Evolutionary conservation across 2,113 vertebrate genomes (phyloP).

Genomic region (Puntigrus tetrazona): DNA sequence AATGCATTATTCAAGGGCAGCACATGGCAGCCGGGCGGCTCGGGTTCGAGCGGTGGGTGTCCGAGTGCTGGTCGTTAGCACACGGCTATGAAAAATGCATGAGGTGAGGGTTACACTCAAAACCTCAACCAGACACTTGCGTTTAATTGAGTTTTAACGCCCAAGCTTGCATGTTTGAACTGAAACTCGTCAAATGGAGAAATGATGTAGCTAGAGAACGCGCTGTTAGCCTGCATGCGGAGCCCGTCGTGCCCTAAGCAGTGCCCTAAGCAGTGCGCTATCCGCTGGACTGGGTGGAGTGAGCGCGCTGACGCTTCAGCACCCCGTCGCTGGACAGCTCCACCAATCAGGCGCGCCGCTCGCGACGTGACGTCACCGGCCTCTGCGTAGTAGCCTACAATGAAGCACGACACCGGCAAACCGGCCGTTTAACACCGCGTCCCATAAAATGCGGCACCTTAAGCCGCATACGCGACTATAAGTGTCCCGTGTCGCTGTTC

Average conservation of each 20-base stretch:
- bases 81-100: neutral
- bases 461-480: neutral
- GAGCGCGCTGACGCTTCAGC: conserved; percentile 68
- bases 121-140: too few relatives aligned
- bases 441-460: neutral
- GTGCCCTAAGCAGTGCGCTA: neutral
- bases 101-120: neutral
- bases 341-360: conserved; percentile 65
- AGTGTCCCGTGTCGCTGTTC: neutral
- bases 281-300: conserved; percentile 40
- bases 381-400: neutral
- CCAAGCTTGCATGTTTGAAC: neutral
- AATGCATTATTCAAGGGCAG: conserved; percentile 70
- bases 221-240: too few relatives aligned
- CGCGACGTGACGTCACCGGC: conserved; percentile 61
- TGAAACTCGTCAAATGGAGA: neutral
- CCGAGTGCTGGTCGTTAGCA: neutral
- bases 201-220: neutral
- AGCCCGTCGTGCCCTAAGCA: too few relatives aligned
- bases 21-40: conserved; percentile 50
- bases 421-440: neutral
- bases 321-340: conserved; percentile 74
- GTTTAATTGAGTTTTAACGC: neutral
- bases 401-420: conserved; percentile 20
- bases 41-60: conserved; percentile 13